Base-by-base conservation (phyloP, 2,888 invertebrate genomes). In the Xestia c-nigrum region DNA sequence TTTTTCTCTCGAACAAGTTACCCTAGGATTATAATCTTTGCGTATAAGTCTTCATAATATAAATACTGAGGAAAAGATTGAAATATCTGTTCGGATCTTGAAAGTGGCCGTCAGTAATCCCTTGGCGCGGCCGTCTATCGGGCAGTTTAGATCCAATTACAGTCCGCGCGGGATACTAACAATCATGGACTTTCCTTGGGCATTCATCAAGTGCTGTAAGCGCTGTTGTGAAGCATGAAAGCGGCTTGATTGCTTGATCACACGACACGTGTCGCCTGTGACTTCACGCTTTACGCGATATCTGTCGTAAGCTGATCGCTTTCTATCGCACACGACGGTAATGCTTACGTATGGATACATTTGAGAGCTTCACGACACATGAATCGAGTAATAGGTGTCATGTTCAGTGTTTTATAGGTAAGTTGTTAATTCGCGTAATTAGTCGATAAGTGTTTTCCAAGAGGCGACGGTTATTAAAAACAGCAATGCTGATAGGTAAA, bases 241-340 rank as follows among this genome's bases (percentile, higher is more conserved):
- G 94, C 91, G 90, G 92, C 90, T 91, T 90, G 91, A 94, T 91
- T 88, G 90, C 90, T 90, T 90, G 92, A 92, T 93, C 90, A 91
- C 90, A 92, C 90, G 89, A 89, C 91, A 91, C 90, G 89, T 92
- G 91, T 89, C 77, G 43, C 64, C 78, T 82, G 81, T 66, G 68
- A 76, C 76, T 92, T 90, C 88, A 91, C 89, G 90, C 85, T 87
- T 85, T 88, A 91, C 89, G 88, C 89, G 90, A 91, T 92, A 93
- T 94, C 92, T 91, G 93, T 93, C 90, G 94, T 91, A 92, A 93
- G 91, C 89, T 90, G 91, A 94, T 93, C 90, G 93, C 92, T 94
- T 94, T 94, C 94, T 91, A 80, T 76, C 64, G 68, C 76, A 81
- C 76, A 64, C 71, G 72, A 80, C 76, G 67, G 63, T 79, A 79